Base-by-base conservation (phyloP, 1,140 invertebrate genomes). In the Atta cephalotes region DNA sequence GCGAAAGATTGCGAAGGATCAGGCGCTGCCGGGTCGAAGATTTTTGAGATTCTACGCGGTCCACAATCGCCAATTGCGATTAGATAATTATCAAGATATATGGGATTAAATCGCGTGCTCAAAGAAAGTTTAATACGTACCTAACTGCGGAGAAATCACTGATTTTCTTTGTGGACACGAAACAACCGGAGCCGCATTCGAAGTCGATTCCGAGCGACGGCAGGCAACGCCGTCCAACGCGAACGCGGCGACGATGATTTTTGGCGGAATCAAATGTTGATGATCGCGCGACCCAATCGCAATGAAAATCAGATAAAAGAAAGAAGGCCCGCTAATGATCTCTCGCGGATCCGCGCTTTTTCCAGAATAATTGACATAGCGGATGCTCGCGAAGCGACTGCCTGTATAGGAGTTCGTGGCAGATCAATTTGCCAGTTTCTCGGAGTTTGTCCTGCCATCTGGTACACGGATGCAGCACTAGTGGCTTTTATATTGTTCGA, bases 401-500 rank as follows among this genome's bases (percentile, higher is more conserved):
- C 60, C 66, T 25, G 45, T 72, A 68, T 53, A 66, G 58, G 45
- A 72, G 85, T 66, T 74, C 86, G 63, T 60, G 60, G 70, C 88
- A 90, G 85, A 90, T 89, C 65, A 90, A 84, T 76, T 89, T 49
- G 76, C 77, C 66, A 70, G 72, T 89, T 87, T 90, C 89, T 90
- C 85, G 60, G 88, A 90, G 88, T 90, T 90, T 90, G 39, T 51
- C 56, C 89, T 87, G 88, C 88, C 88, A 89, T 84, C 85, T 89
- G 88, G 89, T 82, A 78, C 58, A 65, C 60, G 31, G 14, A 31
- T 58, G 78, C 35, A 63, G 31, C 51, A 89, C 88, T 87, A 90
- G 63, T 14, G 31, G 21, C 21, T 89, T 77, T 86, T 82, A 63
- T 81, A 53, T 81, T 87, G 58, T 90, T 80, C 31, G 16, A 71